phyloP scores from a whole-genome alignment of 2,797 vertebrate species.

The Leptoclinus maculatus region DNA sequence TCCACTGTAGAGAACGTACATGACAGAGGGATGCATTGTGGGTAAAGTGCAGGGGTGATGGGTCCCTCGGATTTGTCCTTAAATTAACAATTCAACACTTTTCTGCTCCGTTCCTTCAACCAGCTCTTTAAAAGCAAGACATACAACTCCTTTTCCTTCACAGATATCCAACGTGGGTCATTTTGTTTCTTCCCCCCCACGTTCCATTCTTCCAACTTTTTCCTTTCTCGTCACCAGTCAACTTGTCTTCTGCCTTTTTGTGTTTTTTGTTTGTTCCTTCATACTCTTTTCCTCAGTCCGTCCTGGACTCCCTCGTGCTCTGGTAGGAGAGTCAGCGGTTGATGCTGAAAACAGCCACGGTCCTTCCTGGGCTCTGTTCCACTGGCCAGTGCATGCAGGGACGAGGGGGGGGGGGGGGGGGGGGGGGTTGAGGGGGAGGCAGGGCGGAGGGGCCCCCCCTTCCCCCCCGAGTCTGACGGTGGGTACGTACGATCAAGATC shows the following conservation, averaged over 20 bases:
- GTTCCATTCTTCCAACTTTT: conserved; percentile 34
- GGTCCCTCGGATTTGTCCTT: conserved; percentile 75
- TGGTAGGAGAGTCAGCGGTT: conserved; percentile 15
- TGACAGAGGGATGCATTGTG: conserved; percentile 70
- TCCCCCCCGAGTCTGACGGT: conserved; percentile 33
- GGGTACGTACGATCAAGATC: conserved; percentile 1
- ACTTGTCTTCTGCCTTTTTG: conserved; percentile 30
- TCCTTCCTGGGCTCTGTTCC: conserved; percentile 52
- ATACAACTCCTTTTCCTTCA: conserved; percentile 48
- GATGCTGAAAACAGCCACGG: not conserved
- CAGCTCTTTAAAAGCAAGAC: conserved; percentile 47
- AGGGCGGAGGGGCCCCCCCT: not conserved
- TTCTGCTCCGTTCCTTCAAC: conserved; percentile 60
- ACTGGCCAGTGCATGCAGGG: conserved; percentile 68
- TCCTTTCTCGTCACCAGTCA: conserved; percentile 10
- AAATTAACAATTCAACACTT: conserved; percentile 63
- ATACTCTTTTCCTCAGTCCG: conserved; percentile 10
- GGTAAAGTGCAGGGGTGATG: conserved; percentile 85
- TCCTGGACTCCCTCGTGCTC: conserved; percentile 9
- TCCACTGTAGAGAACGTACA: conserved; percentile 49
- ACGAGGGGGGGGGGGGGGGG: conserved; percentile 1
- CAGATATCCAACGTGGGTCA: conserved; percentile 44
- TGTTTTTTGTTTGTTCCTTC: conserved; percentile 51
- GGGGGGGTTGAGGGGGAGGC: conserved; percentile 25
- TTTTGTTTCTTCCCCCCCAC: not conserved